phyloP scores from a whole-genome alignment of 1,140 invertebrate species.

The Venustaconcha ellipsiformis region DNA sequence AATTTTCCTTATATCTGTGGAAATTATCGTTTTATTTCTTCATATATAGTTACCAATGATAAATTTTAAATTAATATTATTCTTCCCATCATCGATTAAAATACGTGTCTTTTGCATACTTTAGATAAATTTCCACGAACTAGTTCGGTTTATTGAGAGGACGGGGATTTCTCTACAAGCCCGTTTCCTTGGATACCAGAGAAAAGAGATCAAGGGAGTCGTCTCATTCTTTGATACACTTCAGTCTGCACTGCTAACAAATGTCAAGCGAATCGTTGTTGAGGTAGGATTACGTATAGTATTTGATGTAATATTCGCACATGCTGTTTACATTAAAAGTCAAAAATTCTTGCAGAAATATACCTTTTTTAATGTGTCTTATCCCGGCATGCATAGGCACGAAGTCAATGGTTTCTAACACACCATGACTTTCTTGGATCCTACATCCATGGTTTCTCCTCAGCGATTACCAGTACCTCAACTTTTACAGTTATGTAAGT shows the following conservation, averaged over 20 bases:
- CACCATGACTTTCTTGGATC: no score
- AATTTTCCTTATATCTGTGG: no score
- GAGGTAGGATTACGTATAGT: conserved; percentile 35
- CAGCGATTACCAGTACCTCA: no score
- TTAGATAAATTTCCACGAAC: conserved; percentile 58
- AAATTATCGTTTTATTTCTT: no score
- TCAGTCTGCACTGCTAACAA: conserved; percentile 54
- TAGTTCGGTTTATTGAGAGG: conserved; percentile 56
- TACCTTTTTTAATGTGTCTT: no score
- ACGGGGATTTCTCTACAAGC: conserved; percentile 56
- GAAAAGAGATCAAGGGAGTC: conserved; percentile 50
- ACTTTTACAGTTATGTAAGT: no score
- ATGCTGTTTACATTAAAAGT: no score
- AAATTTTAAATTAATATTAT: not conserved
- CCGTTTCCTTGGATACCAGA: conserved; percentile 60
- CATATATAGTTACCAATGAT: not conserved
- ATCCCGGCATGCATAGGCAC: no score
- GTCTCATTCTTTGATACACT: conserved; percentile 55
- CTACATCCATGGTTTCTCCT: no score
- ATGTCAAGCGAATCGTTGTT: conserved; percentile 57
- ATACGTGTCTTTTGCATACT: not conserved
- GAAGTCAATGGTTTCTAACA: no score
- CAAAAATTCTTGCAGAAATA: no score
- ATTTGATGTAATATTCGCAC: no score
- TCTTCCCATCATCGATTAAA: not conserved